phyloP scores from a whole-genome alignment of 2,888 invertebrate genomes.

The Phengaris alcon region DNA sequence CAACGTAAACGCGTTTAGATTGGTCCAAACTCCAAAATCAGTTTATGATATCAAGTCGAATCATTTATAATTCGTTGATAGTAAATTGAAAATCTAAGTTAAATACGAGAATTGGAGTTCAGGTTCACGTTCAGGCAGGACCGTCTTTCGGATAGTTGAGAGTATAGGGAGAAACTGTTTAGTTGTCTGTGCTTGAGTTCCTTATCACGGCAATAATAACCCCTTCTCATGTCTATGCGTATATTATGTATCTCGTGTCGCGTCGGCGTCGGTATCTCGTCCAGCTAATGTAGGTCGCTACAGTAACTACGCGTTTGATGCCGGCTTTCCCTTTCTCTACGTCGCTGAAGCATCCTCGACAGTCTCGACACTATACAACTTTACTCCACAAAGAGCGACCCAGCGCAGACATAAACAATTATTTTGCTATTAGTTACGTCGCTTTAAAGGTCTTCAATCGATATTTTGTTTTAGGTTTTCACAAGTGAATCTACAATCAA shows the following conservation, averaged over 20 bases:
- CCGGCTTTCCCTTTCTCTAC: conserved; percentile 20
- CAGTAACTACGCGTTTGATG: conserved; percentile 17
- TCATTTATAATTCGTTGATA: too few species aligned
- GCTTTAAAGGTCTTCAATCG: not conserved
- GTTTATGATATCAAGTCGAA: too few species aligned
- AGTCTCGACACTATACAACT: conserved; percentile 15
- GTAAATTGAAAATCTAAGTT: too few species aligned
- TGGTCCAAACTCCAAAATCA: too few species aligned
- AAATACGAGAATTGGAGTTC: too few species aligned
- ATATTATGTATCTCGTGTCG: not conserved
- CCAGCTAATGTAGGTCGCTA: conserved; percentile 21
- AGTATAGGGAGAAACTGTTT: not conserved
- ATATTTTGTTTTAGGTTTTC: not conserved
- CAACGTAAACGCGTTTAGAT: too few species aligned
- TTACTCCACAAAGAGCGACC: conserved; percentile 23
- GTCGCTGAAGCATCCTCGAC: conserved; percentile 24
- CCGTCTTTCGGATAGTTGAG: not conserved
- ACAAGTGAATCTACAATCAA: not conserved
- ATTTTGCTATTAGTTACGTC: conserved; percentile 2
- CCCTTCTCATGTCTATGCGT: not conserved
- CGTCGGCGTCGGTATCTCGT: conserved; percentile 2
- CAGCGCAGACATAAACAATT: conserved; percentile 18
- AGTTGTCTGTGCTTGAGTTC: not conserved
- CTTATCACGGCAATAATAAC: not conserved
- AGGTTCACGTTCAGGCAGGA: too few species aligned